Evolutionary conservation across 2,888 invertebrate species (phyloP).

Genomic region (Megamerina dolium): DNA sequence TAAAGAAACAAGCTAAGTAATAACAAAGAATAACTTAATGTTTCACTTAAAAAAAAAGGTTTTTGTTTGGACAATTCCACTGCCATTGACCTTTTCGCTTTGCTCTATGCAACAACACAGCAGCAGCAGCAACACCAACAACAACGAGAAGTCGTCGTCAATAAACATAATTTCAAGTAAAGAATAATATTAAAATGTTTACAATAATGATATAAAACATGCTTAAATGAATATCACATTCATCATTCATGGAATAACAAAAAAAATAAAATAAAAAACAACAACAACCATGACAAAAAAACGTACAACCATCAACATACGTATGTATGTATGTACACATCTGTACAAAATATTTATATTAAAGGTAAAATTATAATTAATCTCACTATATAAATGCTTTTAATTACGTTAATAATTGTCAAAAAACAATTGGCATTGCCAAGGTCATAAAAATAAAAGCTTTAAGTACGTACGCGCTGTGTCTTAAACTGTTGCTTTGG

Average conservation of each 20-base stretch:
- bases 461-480: no score
- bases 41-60: no score
- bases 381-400: conserved; percentile 31
- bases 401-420: conserved; percentile 42
- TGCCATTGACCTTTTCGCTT: conserved; percentile 32
- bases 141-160: background rate
- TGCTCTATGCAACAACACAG: background rate
- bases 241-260: no score
- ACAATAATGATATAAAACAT: background rate
- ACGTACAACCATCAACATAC: no score
- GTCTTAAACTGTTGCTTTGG: no score
- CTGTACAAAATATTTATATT: no score
- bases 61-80: no score
- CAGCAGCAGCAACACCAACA: background rate
- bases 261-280: conserved; percentile 1
- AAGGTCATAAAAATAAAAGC: conserved; percentile 30
- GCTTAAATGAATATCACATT: conserved; percentile 37
- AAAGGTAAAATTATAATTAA: no score
- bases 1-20: no score
- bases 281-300: background rate
- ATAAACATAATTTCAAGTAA: background rate
- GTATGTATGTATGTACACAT: no score
- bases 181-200: background rate
- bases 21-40: no score
- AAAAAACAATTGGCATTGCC: conserved; percentile 36